Conservation (phyloP, 2,888 invertebrate genomes). For the Allolobophora icterica region DNA sequence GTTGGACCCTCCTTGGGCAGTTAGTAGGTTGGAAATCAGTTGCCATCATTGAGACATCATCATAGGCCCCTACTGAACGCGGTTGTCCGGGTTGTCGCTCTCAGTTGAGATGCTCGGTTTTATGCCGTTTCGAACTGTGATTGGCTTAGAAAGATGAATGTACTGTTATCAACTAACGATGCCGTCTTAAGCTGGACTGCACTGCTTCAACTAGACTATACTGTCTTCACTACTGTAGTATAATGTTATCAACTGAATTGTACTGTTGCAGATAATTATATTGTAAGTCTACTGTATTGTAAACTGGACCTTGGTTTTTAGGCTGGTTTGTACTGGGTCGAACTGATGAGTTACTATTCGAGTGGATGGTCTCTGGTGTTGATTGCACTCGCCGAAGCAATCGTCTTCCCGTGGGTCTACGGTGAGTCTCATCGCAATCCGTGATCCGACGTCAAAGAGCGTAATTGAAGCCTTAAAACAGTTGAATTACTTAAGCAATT, state of each 20-base stretch:
- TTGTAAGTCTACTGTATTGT: not conserved
- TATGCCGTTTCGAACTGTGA: not conserved
- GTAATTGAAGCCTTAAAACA: not conserved
- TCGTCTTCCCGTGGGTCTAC: constrained; percentile 50
- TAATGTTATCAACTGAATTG: not conserved
- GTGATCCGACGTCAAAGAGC: too few species aligned
- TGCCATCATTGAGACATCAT: too few species aligned
- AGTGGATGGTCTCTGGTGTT: constrained; percentile 50
- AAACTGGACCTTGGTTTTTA: constrained; percentile 25
- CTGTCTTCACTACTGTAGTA: not conserved
- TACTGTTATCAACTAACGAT: too few species aligned
- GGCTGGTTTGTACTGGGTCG: constrained; percentile 51
- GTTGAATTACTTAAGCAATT: not conserved
- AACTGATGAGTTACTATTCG: constrained; percentile 50
- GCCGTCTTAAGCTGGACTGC: too few species aligned
- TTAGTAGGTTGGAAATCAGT: too few species aligned
- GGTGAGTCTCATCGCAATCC: constrained; percentile 41
- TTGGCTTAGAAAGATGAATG: not conserved
- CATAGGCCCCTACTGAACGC: too few species aligned
- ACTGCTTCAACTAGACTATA: not conserved
- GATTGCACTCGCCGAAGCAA: constrained; percentile 48
- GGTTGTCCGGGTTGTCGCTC: too few species aligned
- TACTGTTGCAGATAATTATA: not conserved
- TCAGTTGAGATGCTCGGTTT: not conserved
- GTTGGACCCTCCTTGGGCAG: too few species aligned